Conservation (phyloP, 1,140 invertebrate genomes). For the Mizuhopecten yessoensis region DNA sequence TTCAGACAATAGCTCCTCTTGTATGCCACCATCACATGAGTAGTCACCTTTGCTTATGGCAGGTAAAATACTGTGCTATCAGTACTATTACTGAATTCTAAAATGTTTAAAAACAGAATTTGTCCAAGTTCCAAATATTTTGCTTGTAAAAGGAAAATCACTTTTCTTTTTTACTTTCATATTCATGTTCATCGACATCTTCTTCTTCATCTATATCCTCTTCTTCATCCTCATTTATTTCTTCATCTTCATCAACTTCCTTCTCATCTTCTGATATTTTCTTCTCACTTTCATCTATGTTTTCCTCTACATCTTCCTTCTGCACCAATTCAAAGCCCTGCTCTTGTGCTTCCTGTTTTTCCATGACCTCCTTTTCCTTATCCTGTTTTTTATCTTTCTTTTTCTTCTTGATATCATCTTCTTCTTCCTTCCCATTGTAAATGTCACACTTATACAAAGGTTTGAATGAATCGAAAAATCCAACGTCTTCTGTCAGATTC, state of each 20-base stretch:
- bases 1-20: too few species aligned
- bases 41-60: too few species aligned
- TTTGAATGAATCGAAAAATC: slow-evolving; percentile 99
- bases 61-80: too few species aligned
- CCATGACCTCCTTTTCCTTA: slow-evolving; percentile 89
- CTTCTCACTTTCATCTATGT: slow-evolving; percentile 72
- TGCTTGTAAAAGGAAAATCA: background rate
- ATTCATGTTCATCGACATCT: slow-evolving; percentile 61
- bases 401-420: slow-evolving; percentile 90
- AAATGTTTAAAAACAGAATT: background rate
- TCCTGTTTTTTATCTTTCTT: slow-evolving; percentile 85
- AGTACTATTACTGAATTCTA: background rate
- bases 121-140: background rate
- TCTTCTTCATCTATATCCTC: slow-evolving; percentile 67
- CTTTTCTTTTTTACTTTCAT: slow-evolving; percentile 51
- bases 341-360: slow-evolving; percentile 71
- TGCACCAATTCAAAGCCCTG: slow-evolving; percentile 65
- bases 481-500: slow-evolving; percentile 99
- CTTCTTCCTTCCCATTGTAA: slow-evolving; percentile 63
- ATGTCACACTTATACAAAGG: slow-evolving; percentile 91
- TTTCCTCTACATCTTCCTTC: slow-evolving; percentile 66
- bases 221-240: slow-evolving; percentile 78
- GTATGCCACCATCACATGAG: too few species aligned
- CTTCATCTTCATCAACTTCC: slow-evolving; percentile 86
- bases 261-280: slow-evolving; percentile 77